phyloP scores from a whole-genome alignment of 2,888 invertebrate genomes.

The Noctua fimbriata region DNA sequence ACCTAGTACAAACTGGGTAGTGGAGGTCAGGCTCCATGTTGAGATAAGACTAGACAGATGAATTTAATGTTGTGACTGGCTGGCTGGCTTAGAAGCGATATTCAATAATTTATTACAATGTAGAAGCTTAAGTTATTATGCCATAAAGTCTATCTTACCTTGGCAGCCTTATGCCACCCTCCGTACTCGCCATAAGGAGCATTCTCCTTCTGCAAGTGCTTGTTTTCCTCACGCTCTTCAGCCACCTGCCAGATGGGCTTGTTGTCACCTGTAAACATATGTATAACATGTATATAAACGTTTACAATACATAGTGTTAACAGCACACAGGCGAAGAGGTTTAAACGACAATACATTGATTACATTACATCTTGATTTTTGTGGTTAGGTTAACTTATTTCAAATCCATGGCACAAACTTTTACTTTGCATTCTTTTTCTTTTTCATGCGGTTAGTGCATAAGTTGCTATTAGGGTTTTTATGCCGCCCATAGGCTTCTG shows the following conservation, averaged over 20 bases:
- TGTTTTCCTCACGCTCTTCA: constrained; percentile 99
- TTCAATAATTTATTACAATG: not conserved
- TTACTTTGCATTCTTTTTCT: not conserved
- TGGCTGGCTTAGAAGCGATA: too few relatives aligned
- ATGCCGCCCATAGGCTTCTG: too few relatives aligned
- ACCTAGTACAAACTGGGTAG: too few relatives aligned
- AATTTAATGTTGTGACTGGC: too few relatives aligned
- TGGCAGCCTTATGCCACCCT: constrained; percentile 99
- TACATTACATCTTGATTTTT: constrained; percentile 10
- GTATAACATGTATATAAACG: not conserved
- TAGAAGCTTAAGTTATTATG: not conserved
- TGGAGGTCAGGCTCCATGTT: too few relatives aligned
- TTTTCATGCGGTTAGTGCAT: too few relatives aligned
- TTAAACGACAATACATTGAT: constrained; percentile 13
- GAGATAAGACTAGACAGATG: too few relatives aligned
- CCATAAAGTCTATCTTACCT: constrained; percentile 82
- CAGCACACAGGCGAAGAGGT: constrained; percentile 31
- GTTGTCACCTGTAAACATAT: constrained; percentile 93
- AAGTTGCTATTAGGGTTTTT: too few relatives aligned
- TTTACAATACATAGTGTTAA: not conserved
- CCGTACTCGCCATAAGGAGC: constrained; percentile 97
- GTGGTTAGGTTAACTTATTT: constrained; percentile 1
- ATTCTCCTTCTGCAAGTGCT: constrained; percentile 96
- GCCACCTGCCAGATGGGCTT: constrained; percentile 99
- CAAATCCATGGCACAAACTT: not conserved